Percentiles rank a stretch among this genome's conserved stretches.
Evolutionary conservation across 2,888 invertebrate genomes (phyloP).

Genomic region (Pyrocoelia pectoralis): DNA sequence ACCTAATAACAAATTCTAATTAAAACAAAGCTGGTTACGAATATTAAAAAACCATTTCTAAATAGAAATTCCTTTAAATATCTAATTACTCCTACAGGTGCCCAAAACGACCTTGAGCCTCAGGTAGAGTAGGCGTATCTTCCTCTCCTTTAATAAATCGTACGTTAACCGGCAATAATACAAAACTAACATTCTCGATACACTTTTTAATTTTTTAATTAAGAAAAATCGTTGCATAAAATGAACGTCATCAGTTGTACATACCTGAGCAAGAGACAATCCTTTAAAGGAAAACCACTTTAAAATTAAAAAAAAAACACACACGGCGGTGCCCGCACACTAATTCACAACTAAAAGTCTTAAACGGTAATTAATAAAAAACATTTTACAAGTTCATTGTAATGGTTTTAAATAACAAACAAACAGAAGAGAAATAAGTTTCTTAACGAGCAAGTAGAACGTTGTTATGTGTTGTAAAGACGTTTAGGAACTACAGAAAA

Average conservation of each 20-base stretch:
- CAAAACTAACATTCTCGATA: not conserved
- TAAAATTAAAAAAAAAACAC: not conserved
- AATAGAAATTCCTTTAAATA: not conserved
- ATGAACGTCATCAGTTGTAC: slow-evolving; percentile 23
- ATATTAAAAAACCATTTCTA: not conserved
- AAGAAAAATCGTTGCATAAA: slow-evolving; percentile 3
- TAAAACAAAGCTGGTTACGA: not conserved
- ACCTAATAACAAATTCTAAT: not conserved
- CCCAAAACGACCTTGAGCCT: slow-evolving; percentile 45
- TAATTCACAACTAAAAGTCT: not conserved
- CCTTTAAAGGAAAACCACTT: slow-evolving; percentile 4
- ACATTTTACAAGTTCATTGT: not conserved
- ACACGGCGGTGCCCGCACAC: not conserved
- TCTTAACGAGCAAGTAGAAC: not conserved
- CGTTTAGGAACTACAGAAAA: slow-evolving; percentile 7
- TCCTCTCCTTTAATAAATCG: slow-evolving; percentile 14
- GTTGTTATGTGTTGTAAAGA: not conserved
- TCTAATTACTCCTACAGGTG: slow-evolving; percentile 47
- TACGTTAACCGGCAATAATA: slow-evolving; percentile 6
- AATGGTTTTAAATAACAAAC: not conserved
- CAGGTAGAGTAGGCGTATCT: slow-evolving; percentile 45
- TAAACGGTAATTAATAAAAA: not conserved
- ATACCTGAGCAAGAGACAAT: slow-evolving; percentile 16
- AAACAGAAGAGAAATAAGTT: not conserved
- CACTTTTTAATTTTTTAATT: not conserved